Evolutionary conservation across 2,888 invertebrate genomes (phyloP), one percentile per base, ranked within the genome.

Genomic region (Ceratothoa steindachneri): DNA sequence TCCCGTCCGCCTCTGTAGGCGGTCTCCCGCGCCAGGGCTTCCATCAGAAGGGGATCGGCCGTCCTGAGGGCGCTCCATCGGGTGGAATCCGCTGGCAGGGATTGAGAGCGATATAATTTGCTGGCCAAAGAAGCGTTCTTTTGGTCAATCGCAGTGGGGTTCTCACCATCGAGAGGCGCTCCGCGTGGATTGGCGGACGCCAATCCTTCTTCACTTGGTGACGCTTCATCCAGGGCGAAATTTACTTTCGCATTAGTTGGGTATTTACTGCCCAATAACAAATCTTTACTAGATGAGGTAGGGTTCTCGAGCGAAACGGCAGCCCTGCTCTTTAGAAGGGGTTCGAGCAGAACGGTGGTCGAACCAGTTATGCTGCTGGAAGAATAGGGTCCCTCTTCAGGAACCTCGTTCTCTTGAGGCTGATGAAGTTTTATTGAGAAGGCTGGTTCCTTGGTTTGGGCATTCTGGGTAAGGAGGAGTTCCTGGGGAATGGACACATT

Each of bases 41-140:
- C 55, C 15, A 55, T 7, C 24, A 55, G 19, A 7, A 55, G 19
- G 15, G 55, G 55, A 19, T 55, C 52, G 2, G 15, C 28, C 7
- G 67, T 7, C 0, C 66, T 30, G 30, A 28, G 51, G 7, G 15
- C 65, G 7, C 31, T 66, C 71, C 67, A 68, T 19, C 66, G 53
- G n/a, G 28, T 69, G 19, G 72, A 71, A 60, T 73, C 71, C 5
- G 70, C 74, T 15, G 77, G 77, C n/a, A 77, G 67, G 55, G 77
- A 77, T 60, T 74, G 72, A 3, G 77, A 75, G 9, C 77, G 30
- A 27, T 75, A 72, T n/a, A 77, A 73, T 28, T 73, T 69, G 66
- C 12, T 15, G 15, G 41, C 41, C 15, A 41, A 41, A 55, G 9
- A 12, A 5, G 19, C 55, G 7, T 15, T 15, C 15, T 41, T 41